Conservation (phyloP, 2,113 vertebrate genomes). For the Archilochus colubris region DNA sequence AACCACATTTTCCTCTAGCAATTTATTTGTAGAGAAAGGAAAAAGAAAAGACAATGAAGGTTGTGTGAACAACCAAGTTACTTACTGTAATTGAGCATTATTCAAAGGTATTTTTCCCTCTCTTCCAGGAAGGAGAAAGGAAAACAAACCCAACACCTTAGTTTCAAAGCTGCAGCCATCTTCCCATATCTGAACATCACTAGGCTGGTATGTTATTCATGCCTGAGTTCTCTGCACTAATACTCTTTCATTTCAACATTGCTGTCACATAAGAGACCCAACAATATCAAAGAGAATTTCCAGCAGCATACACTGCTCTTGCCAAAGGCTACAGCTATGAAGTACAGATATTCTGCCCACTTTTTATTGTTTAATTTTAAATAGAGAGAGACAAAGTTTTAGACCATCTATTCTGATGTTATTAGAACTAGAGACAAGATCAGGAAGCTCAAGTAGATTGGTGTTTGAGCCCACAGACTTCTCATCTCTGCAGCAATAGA, state of each 20-base stretch:
- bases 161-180: neutral
- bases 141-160: neutral
- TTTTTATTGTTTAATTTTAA: conserved; percentile 27
- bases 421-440: neutral
- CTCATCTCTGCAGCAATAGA: neutral
- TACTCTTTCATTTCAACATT: conserved; percentile 20
- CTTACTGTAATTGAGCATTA: neutral
- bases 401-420: neutral
- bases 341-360: neutral
- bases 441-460: neutral
- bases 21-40: neutral
- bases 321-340: conserved; percentile 28
- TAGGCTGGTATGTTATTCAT: neutral
- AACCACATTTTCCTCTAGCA: neutral
- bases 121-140: neutral
- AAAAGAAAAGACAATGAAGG: neutral
- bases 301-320: conserved; percentile 10
- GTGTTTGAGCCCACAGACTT: neutral
- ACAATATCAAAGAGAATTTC: conserved; percentile 47
- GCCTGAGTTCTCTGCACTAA: conserved; percentile 17
- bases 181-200: neutral
- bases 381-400: neutral
- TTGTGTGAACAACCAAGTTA: neutral
- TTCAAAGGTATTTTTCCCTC: neutral
- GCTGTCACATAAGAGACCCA: conserved; percentile 8